phyloP scores from a whole-genome alignment of 1,140 invertebrate genomes.

The Danaus melanippus region DNA sequence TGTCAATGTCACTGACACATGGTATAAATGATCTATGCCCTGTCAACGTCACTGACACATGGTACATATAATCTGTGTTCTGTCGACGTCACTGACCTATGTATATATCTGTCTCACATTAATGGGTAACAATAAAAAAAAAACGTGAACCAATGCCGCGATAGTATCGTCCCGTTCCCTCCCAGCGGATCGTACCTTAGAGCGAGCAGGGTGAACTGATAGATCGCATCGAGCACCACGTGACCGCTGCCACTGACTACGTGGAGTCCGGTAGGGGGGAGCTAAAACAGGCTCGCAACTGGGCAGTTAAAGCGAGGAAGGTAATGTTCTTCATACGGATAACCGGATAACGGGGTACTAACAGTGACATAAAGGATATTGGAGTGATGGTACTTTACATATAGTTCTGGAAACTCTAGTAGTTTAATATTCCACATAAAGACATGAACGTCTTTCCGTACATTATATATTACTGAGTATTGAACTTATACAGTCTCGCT shows the following conservation, averaged over 20 bases:
- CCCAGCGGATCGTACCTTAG: slow-evolving; percentile 59
- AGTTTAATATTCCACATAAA: no score
- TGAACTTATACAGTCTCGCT: no score
- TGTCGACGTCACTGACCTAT: no score
- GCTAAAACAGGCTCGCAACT: slow-evolving; percentile 84
- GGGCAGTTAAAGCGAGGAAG: slow-evolving; percentile 91
- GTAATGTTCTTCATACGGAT: slow-evolving; percentile 36
- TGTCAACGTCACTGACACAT: background rate
- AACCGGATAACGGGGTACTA: no score
- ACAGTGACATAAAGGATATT: no score
- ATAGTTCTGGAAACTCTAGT: no score
- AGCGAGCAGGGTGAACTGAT: slow-evolving; percentile 88
- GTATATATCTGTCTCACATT: no score
- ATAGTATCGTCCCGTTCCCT: slow-evolving; percentile 38
- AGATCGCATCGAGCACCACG: slow-evolving; percentile 93
- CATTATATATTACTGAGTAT: no score
- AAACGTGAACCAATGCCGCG: slow-evolving; percentile 59
- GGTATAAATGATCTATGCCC: slow-evolving; percentile 1
- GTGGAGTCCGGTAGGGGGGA: slow-evolving; percentile 85
- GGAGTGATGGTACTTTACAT: no score
- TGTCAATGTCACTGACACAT: no score
- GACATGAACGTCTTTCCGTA: no score
- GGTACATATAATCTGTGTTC: no score
- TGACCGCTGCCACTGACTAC: slow-evolving; percentile 85
- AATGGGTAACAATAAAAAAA: slow-evolving; percentile 10